Conservation (phyloP, 2,797 vertebrate genomes). For the Petrocephalus schoutedeni region DNA sequence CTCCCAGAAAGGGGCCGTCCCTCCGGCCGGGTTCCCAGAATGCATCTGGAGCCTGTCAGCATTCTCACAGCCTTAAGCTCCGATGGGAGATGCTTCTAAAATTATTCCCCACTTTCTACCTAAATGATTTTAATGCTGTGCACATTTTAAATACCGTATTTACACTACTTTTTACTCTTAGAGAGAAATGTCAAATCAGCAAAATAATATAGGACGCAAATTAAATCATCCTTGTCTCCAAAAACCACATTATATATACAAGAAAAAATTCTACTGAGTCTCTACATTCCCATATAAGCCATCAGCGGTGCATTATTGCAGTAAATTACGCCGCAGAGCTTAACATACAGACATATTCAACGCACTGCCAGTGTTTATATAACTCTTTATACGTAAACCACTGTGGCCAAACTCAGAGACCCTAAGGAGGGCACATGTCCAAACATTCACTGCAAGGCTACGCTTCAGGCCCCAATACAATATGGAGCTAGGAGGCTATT, state of each 20-base stretch:
- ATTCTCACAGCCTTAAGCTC: neutral
- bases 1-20: neutral
- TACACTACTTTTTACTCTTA: neutral
- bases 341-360: neutral
- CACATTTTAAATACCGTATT: neutral
- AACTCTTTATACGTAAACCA: neutral
- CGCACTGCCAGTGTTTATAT: neutral
- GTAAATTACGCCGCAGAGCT: neutral
- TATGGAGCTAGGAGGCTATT: neutral
- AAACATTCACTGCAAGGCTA: neutral
- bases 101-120: neutral
- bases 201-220: neutral
- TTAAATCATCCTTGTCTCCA: neutral
- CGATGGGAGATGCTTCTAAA: neutral
- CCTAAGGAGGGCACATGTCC: neutral
- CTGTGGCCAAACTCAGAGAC: neutral
- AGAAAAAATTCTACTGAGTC: neutral
- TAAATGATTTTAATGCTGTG: neutral
- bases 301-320: neutral
- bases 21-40: neutral
- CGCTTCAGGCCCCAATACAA: neutral
- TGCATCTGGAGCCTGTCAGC: neutral
- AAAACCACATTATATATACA: neutral
- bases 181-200: constrained; percentile 11
- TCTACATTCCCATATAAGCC: neutral